Conservation (phyloP, 2,113 vertebrate species). For the Vicugna pacos region DNA sequence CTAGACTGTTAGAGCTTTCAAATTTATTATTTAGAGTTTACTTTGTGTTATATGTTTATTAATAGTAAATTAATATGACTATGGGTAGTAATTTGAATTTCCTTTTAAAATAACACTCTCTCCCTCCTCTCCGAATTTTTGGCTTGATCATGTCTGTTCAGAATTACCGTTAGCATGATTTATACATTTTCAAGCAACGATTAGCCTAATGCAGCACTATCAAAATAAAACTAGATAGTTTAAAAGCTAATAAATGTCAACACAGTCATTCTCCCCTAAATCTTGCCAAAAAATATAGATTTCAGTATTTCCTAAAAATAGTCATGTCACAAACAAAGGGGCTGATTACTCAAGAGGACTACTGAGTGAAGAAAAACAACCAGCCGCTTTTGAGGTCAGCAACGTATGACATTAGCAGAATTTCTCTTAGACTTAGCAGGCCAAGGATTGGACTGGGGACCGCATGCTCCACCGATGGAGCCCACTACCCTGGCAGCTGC, state of each 20-base stretch:
- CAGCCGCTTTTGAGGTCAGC: background rate
- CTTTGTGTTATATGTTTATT: conserved; percentile 35
- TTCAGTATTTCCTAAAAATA: conserved; percentile 1
- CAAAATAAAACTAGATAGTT: conserved; percentile 52
- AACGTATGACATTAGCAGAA: background rate
- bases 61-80: conserved; percentile 55
- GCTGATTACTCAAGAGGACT: background rate
- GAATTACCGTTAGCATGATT: conserved; percentile 53
- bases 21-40: conserved; percentile 4
- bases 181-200: background rate
- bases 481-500: background rate
- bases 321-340: background rate
- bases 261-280: background rate
- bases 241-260: background rate
- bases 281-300: background rate
- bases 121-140: background rate
- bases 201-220: conserved; percentile 7
- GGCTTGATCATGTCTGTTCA: conserved; percentile 36
- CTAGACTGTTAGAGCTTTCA: background rate
- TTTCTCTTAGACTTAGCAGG: background rate
- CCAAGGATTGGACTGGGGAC: background rate
- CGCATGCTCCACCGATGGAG: background rate
- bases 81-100: conserved; percentile 46
- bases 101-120: conserved; percentile 46
- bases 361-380: background rate